Conservation (phyloP, 2,113 vertebrate species). For the cattle (Bos taurus) region DNA sequence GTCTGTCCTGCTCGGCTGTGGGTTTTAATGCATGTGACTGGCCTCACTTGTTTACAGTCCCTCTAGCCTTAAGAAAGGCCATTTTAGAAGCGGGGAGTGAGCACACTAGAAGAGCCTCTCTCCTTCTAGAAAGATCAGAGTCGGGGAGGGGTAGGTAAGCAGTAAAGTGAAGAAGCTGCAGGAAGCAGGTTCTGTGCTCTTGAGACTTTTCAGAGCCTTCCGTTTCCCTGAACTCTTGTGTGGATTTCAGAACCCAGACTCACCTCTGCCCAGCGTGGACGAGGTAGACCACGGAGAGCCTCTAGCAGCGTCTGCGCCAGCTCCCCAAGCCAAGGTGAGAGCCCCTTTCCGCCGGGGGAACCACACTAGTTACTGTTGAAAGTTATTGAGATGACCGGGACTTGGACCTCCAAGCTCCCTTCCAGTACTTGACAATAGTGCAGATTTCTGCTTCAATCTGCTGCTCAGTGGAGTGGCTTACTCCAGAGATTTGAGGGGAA, state of each 20-base stretch:
- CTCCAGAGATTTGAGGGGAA: not conserved
- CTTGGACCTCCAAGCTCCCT: not conserved
- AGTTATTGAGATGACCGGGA: not conserved
- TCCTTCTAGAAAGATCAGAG: not conserved
- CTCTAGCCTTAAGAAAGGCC: not conserved
- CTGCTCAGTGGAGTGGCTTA: not conserved
- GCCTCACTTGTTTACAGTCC: not conserved
- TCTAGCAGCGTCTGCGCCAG: not conserved
- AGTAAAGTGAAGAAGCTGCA: accelerated
- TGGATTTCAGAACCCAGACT: constrained; percentile 72
- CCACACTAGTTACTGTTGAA: not conserved
- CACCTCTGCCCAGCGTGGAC: constrained; percentile 60
- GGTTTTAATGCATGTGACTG: not conserved
- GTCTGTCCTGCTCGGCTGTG: not conserved
- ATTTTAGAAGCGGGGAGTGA: not conserved
- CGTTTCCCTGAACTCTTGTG: not conserved
- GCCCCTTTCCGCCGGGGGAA: not conserved
- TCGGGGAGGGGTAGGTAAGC: not conserved
- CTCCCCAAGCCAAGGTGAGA: constrained; percentile 61
- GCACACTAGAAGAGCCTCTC: not conserved
- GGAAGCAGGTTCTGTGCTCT: not conserved
- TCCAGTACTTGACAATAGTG: not conserved
- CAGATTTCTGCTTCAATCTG: not conserved
- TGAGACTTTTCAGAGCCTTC: not conserved
- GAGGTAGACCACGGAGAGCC: constrained; percentile 47